These are phyloP conservation scores for Ceryle rudis DNA, from an alignment of 2,797 vertebrate species.

Conservation along the genomic window DNA sequence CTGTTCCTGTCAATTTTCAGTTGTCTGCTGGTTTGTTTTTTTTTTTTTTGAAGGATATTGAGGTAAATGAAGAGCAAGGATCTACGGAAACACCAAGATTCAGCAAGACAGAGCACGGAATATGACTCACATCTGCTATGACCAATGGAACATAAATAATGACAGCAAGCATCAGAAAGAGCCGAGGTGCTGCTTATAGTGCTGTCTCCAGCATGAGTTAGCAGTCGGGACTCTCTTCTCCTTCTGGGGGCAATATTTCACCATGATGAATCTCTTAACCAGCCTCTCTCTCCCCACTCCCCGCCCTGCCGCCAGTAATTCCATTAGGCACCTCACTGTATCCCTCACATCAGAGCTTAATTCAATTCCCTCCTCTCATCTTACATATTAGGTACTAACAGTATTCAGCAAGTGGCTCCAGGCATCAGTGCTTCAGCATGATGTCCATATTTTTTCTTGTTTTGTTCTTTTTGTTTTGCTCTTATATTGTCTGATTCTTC, in stretches of 20 bases:
- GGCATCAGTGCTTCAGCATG: neutral
- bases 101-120: neutral
- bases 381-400: slow-evolving; percentile 32
- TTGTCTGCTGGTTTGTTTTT: no score
- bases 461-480: neutral
- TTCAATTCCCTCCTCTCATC: slow-evolving; percentile 33
- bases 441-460: neutral
- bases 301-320: neutral
- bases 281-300: neutral
- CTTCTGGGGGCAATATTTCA: slow-evolving; percentile 1
- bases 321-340: slow-evolving; percentile 32
- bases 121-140: neutral
- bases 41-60: neutral
- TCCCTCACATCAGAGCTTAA: slow-evolving; percentile 21
- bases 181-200: neutral
- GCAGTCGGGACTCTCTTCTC: neutral
- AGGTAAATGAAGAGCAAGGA: neutral
- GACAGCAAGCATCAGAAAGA: neutral
- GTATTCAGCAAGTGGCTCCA: slow-evolving; percentile 10
- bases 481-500: neutral
- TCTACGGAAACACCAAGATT: neutral
- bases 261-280: neutral
- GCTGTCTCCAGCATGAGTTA: neutral
- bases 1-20: neutral
- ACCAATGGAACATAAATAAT: neutral